These are phyloP conservation scores for Aphaenogaster floridana DNA, from an alignment of 1,140 invertebrate species.

Conservation along the genomic window DNA sequence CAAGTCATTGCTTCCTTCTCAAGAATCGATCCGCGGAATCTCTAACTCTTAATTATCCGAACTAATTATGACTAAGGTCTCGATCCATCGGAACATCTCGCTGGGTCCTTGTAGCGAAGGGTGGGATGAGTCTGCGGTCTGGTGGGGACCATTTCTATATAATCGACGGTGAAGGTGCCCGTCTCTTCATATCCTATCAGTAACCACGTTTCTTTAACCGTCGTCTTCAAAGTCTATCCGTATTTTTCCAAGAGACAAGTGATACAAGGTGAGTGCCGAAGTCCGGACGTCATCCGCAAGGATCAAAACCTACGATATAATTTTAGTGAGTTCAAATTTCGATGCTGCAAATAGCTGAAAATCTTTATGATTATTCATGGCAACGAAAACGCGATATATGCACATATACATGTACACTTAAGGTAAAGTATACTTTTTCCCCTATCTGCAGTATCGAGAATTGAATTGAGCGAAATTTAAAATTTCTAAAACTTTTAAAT, in stretches of 20 bases:
- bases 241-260: slow-evolving; percentile 68
- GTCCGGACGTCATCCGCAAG: neutral
- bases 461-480: neutral
- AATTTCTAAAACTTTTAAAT: neutral
- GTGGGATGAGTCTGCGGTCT: slow-evolving; percentile 76
- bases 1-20: neutral
- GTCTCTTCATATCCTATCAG: slow-evolving; percentile 85
- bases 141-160: slow-evolving; percentile 86
- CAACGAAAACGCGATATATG: neutral
- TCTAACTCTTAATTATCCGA: slow-evolving; percentile 66
- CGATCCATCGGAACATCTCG: slow-evolving; percentile 59
- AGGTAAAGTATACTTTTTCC: slow-evolving; percentile 7
- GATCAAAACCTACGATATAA: slow-evolving; percentile 14
- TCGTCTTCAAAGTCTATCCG: slow-evolving; percentile 67
- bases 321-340: slow-evolving; percentile 46
- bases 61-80: slow-evolving; percentile 76
- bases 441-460: slow-evolving; percentile 16
- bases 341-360: slow-evolving; percentile 23
- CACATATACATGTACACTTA: neutral
- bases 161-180: slow-evolving; percentile 81
- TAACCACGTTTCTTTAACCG: slow-evolving; percentile 80
- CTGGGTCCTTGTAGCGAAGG: slow-evolving; percentile 77
- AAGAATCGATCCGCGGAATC: slow-evolving; percentile 26
- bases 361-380: neutral
- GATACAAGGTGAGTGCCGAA: slow-evolving; percentile 82